Conservation (phyloP, 2,797 vertebrate genomes). For the Mus spretus region DNA sequence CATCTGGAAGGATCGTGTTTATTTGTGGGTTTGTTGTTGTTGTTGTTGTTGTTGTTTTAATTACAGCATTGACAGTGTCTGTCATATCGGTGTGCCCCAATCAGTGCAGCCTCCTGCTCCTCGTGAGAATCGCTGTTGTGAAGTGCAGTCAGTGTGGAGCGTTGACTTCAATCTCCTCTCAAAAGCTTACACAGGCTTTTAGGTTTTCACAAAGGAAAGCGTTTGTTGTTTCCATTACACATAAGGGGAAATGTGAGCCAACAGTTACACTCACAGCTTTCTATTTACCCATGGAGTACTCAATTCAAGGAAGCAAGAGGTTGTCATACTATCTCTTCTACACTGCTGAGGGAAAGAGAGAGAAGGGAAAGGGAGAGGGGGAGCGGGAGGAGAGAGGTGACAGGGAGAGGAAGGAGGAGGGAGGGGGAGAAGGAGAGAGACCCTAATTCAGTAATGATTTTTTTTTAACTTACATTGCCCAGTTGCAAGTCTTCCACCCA, state of each 20-base stretch:
- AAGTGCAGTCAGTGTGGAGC: background rate
- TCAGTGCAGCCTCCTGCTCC: background rate
- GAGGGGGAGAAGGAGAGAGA: background rate
- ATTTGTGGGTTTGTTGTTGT: background rate
- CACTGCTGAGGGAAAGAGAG: background rate
- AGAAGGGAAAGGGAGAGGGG: too few relatives aligned
- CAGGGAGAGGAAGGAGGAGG: background rate
- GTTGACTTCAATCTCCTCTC: background rate
- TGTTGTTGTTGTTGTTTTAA: background rate
- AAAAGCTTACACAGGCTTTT: background rate
- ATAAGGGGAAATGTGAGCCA: background rate
- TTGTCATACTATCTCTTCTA: background rate
- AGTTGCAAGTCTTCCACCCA: constrained; percentile 57
- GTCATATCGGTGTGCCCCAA: background rate
- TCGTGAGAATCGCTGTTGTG: background rate
- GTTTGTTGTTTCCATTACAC: constrained; percentile 27
- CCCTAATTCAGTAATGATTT: background rate
- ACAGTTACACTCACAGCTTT: constrained; percentile 10
- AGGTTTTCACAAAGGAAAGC: constrained; percentile 32
- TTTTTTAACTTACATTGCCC: constrained; percentile 3
- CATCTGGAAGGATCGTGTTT: background rate
- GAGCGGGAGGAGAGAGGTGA: background rate
- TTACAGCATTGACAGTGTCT: background rate
- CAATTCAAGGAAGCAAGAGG: constrained; percentile 20
- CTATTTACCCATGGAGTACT: background rate